phyloP scores from a whole-genome alignment of 1,140 invertebrate genomes.

The Sitodiplosis mosellana region DNA sequence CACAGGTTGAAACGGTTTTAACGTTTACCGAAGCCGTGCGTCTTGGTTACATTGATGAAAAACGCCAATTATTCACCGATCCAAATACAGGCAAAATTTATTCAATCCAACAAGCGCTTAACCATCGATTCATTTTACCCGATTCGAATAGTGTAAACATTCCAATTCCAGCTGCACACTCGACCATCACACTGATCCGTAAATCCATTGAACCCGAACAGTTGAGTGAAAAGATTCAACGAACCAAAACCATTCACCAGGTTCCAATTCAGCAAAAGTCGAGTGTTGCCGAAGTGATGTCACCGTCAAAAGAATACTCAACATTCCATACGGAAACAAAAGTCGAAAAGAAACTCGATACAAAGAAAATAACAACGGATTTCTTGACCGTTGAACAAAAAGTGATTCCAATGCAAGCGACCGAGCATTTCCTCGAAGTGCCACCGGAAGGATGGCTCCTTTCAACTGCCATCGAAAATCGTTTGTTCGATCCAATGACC shows the following conservation, averaged over 20 bases:
- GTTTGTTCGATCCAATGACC: slow-evolving; percentile 58
- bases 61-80: slow-evolving; percentile 58
- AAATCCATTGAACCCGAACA: slow-evolving; percentile 17
- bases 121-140: slow-evolving; percentile 43
- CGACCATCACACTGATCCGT: slow-evolving; percentile 24
- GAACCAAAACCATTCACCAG: slow-evolving; percentile 25
- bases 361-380: slow-evolving; percentile 26
- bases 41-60: slow-evolving; percentile 63
- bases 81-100: slow-evolving; percentile 54
- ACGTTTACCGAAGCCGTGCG: slow-evolving; percentile 59
- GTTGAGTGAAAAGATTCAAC: slow-evolving; percentile 23
- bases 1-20: slow-evolving; percentile 37
- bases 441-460: slow-evolving; percentile 66
- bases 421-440: slow-evolving; percentile 39
- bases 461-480: slow-evolving; percentile 52
- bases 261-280: slow-evolving; percentile 18
- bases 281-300: slow-evolving; percentile 5
- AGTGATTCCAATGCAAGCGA: slow-evolving; percentile 21
- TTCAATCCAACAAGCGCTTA: slow-evolving; percentile 64
- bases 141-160: slow-evolving; percentile 29
- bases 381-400: slow-evolving; percentile 27
- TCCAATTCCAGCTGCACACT: slow-evolving; percentile 18
- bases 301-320: background rate
- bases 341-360: slow-evolving; percentile 17
- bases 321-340: slow-evolving; percentile 13